Percentiles rank a stretch among this genome's conserved stretches.
Conservation (phyloP, 2,888 invertebrate species). For the Choristoneura rosaceana region DNA sequence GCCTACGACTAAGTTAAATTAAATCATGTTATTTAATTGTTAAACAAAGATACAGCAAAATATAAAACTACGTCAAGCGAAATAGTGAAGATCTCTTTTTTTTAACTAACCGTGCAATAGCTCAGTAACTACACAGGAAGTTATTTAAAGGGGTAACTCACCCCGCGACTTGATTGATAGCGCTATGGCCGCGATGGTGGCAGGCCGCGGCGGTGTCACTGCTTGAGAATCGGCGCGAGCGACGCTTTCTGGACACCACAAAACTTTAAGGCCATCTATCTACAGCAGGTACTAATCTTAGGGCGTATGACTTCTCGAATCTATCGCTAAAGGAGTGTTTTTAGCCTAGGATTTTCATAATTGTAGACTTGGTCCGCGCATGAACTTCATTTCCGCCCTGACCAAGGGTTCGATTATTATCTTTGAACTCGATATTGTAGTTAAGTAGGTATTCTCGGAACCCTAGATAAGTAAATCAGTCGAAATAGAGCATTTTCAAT, state of each 20-base stretch:
- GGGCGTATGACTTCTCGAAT: no score
- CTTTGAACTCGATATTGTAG: no score
- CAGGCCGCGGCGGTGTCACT: conserved; percentile 52
- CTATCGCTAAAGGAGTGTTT: no score
- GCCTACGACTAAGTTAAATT: background rate
- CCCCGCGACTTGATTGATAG: conserved; percentile 78
- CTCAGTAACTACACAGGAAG: conserved; percentile 3
- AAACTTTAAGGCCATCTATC: conserved; percentile 18
- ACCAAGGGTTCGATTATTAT: no score
- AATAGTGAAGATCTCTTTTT: background rate
- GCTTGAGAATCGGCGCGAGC: conserved; percentile 34
- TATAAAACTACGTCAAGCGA: background rate
- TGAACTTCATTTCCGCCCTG: background rate
- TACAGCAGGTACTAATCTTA: background rate
- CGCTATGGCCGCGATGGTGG: conserved; percentile 72
- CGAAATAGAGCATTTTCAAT: background rate
- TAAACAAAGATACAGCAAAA: background rate
- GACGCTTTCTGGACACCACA: conserved; percentile 26
- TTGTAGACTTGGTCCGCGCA: background rate
- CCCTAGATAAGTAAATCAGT: background rate
- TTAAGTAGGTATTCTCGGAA: background rate
- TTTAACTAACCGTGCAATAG: background rate
- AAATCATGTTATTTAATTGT: background rate
- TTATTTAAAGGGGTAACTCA: conserved; percentile 58
- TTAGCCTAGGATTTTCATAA: background rate